Base-by-base conservation (phyloP, 2,797 vertebrate species). In the Cyclopterus lumpus region DNA sequence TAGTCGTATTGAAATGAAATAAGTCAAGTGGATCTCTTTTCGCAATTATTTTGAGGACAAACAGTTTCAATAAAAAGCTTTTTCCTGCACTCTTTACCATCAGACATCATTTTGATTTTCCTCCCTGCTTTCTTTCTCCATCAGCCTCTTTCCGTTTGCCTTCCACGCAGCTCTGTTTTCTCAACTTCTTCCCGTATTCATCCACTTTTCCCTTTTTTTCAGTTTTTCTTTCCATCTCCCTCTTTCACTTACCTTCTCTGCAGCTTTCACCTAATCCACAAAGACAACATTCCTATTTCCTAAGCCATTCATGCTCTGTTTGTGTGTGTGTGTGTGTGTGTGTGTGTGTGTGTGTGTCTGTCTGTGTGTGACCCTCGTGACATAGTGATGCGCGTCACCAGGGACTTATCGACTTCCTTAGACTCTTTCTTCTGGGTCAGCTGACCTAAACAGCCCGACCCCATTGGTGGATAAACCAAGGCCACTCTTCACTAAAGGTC, bases 351-450 rank as follows among this genome's bases (percentile, higher is more conserved):
- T 48, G 24, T 34, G 59, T 67, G 58, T 24, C 34, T 64, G 18
- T 46, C 40, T 49, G 26, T 49, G 20, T 49, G 1, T 40, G 82
- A 81, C 77, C 82, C 91, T 90, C 82, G 88, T 92, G 89, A 92
- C 85, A 86, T 12, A 55, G 73, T 32, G 71, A 77, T 80, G 81
- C 76, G 71, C 68, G 82, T 90, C 90, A 92, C 72, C 66, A 58
- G 36, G 70, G 77, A 90, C 67, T 86, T 82, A 87, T 82, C 83
- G 84, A 87, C 84, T 85, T 89, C 73, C 36, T 85, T 44, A 49
- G 71, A 79, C 51, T 73, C 70, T 75, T 87, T 82, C 78, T 83
- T 82, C 28, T 71, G 44, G 57, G 73, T 91, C 88, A 91, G 79
- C 79, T 90, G 89, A 91, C 81, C 75, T 60, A 28, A 84, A 86